These are phyloP conservation scores for Chrysogorgia sp. DNA, from an alignment of 92 coral and sea anemone species.

Conservation along the genomic window DNA sequence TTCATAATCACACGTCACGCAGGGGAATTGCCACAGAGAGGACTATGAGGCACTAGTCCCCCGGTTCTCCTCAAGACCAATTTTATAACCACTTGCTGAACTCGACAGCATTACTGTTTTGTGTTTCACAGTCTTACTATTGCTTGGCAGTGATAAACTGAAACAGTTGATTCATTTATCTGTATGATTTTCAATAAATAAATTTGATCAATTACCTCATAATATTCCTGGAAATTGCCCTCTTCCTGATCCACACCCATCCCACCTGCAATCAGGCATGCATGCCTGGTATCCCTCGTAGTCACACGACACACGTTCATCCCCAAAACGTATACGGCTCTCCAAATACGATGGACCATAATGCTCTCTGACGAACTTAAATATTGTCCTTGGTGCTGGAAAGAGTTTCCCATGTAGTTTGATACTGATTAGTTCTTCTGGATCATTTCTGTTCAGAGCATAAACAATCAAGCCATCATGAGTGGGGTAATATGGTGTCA, in stretches of 20 bases:
- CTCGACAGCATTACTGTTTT: too few relatives aligned
- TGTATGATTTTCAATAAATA: too few relatives aligned
- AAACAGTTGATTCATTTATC: too few relatives aligned
- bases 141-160: too few relatives aligned
- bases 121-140: too few relatives aligned
- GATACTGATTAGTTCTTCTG: conserved; percentile 13
- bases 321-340: conserved; percentile 43
- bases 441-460: conserved; percentile 13
- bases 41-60: too few relatives aligned
- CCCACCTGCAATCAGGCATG: conserved; percentile 51
- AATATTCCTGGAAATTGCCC: conserved; percentile 26
- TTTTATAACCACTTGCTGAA: too few relatives aligned
- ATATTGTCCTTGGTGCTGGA: conserved; percentile 24
- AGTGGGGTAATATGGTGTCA: conserved; percentile 30
- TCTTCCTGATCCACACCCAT: conserved; percentile 37
- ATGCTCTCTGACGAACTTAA: conserved; percentile 28
- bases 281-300: conserved; percentile 45
- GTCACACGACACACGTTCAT: conserved; percentile 47
- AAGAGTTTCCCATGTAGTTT: conserved; percentile 35
- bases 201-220: neutral
- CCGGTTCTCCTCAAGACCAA: too few relatives aligned
- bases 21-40: too few relatives aligned
- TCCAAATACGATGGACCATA: conserved; percentile 39
- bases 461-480: conserved; percentile 42
- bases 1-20: too few relatives aligned